Evolutionary conservation across 1,140 invertebrate species (phyloP).

Genomic region (Andricus grossulariae): DNA sequence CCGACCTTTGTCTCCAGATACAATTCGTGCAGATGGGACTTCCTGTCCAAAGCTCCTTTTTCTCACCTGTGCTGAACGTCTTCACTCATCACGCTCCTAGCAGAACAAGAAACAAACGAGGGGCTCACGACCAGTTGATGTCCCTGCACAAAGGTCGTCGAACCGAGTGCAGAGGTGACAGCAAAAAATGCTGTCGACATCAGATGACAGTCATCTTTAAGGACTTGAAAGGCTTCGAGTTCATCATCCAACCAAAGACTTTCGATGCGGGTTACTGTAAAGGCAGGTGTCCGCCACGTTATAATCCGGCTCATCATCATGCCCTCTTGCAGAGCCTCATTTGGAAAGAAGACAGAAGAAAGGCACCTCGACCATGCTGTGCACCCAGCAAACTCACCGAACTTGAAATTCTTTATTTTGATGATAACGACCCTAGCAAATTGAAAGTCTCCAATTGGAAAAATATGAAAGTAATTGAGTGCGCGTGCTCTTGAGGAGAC

Average conservation of each 20-base stretch:
- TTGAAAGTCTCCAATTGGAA: constrained; percentile 84
- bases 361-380: constrained; percentile 83
- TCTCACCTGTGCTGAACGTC: constrained; percentile 72
- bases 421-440: constrained; percentile 79
- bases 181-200: constrained; percentile 81
- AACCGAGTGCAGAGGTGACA: constrained; percentile 75
- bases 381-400: constrained; percentile 82
- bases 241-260: constrained; percentile 82
- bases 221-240: constrained; percentile 82
- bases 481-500: constrained; percentile 81
- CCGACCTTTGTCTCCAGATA: constrained; percentile 76
- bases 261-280: constrained; percentile 86
- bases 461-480: constrained; percentile 84
- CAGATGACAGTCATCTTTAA: constrained; percentile 81
- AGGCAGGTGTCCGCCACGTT: constrained; percentile 82
- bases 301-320: constrained; percentile 84
- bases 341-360: constrained; percentile 78
- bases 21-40: constrained; percentile 66
- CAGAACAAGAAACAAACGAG: constrained; percentile 43
- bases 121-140: constrained; percentile 64
- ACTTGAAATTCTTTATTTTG: constrained; percentile 82
- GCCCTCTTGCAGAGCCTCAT: constrained; percentile 84
- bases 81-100: constrained; percentile 55
- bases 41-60: constrained; percentile 42
- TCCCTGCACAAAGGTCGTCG: constrained; percentile 67